Percentiles rank a stretch among this genome's conserved stretches.
These are phyloP conservation scores for Ascaphus truei DNA, from an alignment of 2,113 vertebrate genomes.

Conservation along the genomic window DNA sequence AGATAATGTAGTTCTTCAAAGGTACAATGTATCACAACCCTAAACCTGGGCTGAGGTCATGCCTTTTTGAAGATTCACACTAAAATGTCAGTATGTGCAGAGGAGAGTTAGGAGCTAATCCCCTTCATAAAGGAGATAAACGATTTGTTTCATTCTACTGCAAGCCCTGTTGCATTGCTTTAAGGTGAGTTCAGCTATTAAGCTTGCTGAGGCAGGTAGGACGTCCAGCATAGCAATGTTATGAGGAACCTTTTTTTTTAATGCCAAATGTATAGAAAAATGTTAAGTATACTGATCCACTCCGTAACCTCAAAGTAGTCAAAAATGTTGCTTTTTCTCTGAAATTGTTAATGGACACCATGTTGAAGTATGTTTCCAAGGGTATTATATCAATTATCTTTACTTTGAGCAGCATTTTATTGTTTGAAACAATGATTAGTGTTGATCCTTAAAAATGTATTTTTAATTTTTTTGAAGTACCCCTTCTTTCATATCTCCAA, in stretches of 20 bases:
- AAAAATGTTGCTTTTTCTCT: too few species aligned
- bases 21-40: constrained; percentile 19
- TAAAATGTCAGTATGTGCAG: constrained; percentile 29
- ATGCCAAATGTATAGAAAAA: neutral
- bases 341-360: neutral
- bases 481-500: neutral
- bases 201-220: constrained; percentile 21
- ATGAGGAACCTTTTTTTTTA: neutral
- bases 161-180: constrained; percentile 9
- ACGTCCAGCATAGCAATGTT: neutral
- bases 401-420: constrained; percentile 1
- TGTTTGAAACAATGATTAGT: neutral
- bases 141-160: constrained; percentile 4
- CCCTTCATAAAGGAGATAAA: constrained; percentile 28
- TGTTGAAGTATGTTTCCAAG: neutral
- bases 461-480: too few species aligned
- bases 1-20: constrained; percentile 24
- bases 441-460: constrained; percentile 2
- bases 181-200: constrained; percentile 1
- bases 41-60: constrained; percentile 35
- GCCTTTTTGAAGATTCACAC: constrained; percentile 27
- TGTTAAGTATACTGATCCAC: neutral
- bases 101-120: constrained; percentile 32
- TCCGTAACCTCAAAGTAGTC: neutral
- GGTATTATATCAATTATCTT: constrained; percentile 4